These are phyloP conservation scores for Drosophila novamexicana DNA, from an alignment of 1,140 invertebrate species.

Conservation along the genomic window DNA sequence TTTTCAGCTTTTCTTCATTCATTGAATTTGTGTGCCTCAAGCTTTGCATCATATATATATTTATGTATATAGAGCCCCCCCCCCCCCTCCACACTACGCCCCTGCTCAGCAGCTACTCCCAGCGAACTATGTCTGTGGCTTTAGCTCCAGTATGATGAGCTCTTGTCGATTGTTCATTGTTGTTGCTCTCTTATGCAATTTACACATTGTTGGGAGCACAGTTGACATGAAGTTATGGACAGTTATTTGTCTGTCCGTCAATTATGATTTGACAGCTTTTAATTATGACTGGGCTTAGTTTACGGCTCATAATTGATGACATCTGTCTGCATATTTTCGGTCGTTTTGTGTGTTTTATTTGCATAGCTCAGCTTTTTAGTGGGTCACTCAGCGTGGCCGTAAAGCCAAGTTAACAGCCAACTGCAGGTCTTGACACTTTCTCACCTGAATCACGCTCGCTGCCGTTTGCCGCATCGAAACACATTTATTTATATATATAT, in stretches of 20 bases:
- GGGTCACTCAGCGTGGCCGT: conserved; percentile 46
- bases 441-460: conserved; percentile 39
- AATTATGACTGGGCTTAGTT: conserved; percentile 60
- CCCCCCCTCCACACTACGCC: neutral
- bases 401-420: conserved; percentile 19
- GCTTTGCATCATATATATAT: conserved; percentile 39
- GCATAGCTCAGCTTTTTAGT: conserved; percentile 11
- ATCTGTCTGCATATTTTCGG: conserved; percentile 36
- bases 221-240: neutral
- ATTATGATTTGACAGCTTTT: conserved; percentile 78
- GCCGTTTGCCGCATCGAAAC: neutral
- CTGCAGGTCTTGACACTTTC: conserved; percentile 44
- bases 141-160: conserved; percentile 33
- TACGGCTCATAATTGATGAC: conserved; percentile 70
- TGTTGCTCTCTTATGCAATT: conserved; percentile 68
- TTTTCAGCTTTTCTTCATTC: conserved; percentile 43
- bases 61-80: neutral
- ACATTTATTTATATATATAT: too few species aligned
- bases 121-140: neutral
- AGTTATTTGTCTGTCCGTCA: conserved; percentile 40
- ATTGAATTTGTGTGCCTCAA: conserved; percentile 30
- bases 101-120: conserved; percentile 5
- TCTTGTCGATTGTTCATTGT: conserved; percentile 27
- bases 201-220: conserved; percentile 67
- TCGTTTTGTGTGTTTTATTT: conserved; percentile 29